These are phyloP conservation scores for Paratilapia polleni DNA, from an alignment of 2,113 vertebrate genomes.

Conservation along the genomic window DNA sequence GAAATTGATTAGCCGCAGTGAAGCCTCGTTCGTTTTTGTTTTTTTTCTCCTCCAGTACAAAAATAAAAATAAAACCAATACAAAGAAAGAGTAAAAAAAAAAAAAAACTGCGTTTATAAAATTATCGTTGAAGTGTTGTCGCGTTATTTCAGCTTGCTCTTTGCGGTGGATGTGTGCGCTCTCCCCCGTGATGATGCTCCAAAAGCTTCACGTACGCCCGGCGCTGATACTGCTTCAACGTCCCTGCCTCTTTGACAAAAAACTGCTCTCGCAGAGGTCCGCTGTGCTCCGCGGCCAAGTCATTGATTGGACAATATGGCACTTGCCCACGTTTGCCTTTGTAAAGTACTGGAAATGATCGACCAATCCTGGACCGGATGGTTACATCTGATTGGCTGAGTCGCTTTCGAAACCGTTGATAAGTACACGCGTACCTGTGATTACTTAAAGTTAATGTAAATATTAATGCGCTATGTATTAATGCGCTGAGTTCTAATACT, in stretches of 20 bases:
- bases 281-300: slow-evolving; percentile 39
- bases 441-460: no score
- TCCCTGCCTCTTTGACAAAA: background rate
- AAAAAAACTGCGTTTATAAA: slow-evolving; percentile 24
- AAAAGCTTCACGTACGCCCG: slow-evolving; percentile 7
- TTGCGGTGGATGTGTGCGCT: slow-evolving; percentile 32
- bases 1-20: slow-evolving; percentile 57
- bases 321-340: slow-evolving; percentile 57
- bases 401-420: no score
- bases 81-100: background rate
- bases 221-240: slow-evolving; percentile 25
- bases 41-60: background rate
- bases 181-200: slow-evolving; percentile 39
- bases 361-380: slow-evolving; percentile 53
- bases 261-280: slow-evolving; percentile 53
- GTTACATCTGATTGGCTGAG: no score
- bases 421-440: no score
- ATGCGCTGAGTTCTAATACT: background rate
- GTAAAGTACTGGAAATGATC: slow-evolving; percentile 47
- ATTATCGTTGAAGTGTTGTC: background rate
- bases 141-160: slow-evolving; percentile 9
- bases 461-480: rapidly evolving
- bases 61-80: background rate
- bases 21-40: slow-evolving; percentile 6
- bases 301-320: slow-evolving; percentile 71